Conservation (phyloP, 1,140 invertebrate species). For the Pogonomyrmex californicus region DNA sequence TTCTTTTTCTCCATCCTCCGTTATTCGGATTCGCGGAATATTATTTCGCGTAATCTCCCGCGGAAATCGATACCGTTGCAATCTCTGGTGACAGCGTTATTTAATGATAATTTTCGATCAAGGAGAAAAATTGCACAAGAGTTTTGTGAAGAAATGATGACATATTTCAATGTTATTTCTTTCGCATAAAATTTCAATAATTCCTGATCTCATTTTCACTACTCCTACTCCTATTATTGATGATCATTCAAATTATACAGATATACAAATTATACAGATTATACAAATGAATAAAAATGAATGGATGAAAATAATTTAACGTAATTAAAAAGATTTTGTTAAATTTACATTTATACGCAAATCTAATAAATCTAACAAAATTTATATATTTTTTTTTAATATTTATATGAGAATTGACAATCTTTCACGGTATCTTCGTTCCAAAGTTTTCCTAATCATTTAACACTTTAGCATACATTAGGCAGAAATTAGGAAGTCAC, state of each 20-base stretch:
- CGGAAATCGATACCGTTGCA: constrained; percentile 56
- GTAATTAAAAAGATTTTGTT: not conserved
- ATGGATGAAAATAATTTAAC: not conserved
- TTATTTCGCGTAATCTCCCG: constrained; percentile 68
- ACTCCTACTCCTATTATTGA: not conserved
- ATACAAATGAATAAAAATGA: not conserved
- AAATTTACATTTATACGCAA: not conserved
- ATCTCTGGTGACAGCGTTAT: not conserved
- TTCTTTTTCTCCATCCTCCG: not conserved
- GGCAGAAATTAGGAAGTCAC: constrained; percentile 79
- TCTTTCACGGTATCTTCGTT: not conserved
- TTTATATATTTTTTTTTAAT: not conserved
- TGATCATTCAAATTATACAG: not conserved
- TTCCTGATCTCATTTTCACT: not conserved
- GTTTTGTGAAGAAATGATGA: not conserved
- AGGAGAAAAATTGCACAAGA: not conserved
- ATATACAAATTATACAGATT: not conserved
- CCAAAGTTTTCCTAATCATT: constrained; percentile 35
- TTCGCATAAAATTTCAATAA: not conserved
- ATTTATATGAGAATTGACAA: not conserved
- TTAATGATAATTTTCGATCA: constrained; percentile 28
- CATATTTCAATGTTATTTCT: not conserved
- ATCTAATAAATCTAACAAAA: too few relatives aligned
- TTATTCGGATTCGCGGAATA: constrained; percentile 62
- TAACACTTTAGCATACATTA: constrained; percentile 60